These are phyloP conservation scores for Athene noctua DNA, from an alignment of 2,113 vertebrate genomes.

Conservation along the genomic window DNA sequence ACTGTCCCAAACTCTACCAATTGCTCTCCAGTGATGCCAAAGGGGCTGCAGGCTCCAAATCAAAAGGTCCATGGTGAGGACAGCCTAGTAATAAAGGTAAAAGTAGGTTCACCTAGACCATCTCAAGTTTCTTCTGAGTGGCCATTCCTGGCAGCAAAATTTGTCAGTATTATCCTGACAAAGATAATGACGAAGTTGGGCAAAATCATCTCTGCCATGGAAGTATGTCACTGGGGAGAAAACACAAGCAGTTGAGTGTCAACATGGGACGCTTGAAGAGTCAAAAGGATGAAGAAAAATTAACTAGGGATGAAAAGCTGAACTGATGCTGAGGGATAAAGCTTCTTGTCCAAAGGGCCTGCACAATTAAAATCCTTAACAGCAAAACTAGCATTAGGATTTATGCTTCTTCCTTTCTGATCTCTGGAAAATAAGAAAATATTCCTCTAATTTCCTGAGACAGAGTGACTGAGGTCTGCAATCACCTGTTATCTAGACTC, in stretches of 20 bases:
- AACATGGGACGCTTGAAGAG: not conserved
- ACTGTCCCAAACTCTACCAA: not conserved
- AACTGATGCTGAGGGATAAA: not conserved
- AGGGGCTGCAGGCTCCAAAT: not conserved
- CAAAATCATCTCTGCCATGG: not conserved
- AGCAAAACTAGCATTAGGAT: not conserved
- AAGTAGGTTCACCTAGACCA: not conserved
- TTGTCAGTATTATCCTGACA: not conserved
- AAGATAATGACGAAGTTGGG: not conserved
- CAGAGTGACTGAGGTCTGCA: not conserved
- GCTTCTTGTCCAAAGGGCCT: not conserved
- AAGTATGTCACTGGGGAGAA: not conserved
- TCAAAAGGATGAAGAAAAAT: not conserved
- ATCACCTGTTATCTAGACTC: not conserved
- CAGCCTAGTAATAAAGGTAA: not conserved
- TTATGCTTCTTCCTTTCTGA: not conserved
- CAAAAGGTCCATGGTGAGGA: not conserved
- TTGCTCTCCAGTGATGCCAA: not conserved
- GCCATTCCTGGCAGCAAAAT: not conserved
- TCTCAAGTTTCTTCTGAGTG: not conserved
- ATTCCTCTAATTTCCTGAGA: not conserved
- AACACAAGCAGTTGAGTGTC: not conserved
- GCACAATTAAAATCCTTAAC: not conserved
- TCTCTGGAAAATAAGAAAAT: not conserved
- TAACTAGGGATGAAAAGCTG: not conserved